phyloP scores from a whole-genome alignment of 1,140 invertebrate species.

The Euschistus heros region DNA sequence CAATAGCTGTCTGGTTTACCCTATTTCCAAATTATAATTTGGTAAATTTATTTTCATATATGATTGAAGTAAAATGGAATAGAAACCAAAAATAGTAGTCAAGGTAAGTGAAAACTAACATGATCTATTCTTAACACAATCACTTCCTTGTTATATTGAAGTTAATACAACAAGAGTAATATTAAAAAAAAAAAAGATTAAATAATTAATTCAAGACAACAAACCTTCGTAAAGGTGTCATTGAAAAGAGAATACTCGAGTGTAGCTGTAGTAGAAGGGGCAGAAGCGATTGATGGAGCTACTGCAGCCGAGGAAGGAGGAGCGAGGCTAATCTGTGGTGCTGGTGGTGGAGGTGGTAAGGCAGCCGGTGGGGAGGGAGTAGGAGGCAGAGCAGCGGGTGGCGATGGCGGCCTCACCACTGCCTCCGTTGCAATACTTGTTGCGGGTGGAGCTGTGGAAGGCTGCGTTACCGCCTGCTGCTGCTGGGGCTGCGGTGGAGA shows the following conservation, averaged over 20 bases:
- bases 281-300: conserved; percentile 9
- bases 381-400: conserved; percentile 27
- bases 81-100: too few species aligned
- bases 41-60: too few species aligned
- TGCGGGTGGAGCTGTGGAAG: conserved; percentile 16
- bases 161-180: background rate
- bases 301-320: conserved; percentile 8
- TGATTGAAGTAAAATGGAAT: too few species aligned
- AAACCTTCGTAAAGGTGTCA: conserved; percentile 49
- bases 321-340: conserved; percentile 12
- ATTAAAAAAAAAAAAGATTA: background rate
- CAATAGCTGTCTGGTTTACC: too few species aligned
- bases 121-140: background rate
- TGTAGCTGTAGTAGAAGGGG: conserved; percentile 30
- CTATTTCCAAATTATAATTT: too few species aligned
- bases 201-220: background rate
- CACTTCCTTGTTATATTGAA: background rate
- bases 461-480: conserved; percentile 10
- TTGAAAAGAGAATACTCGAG: conserved; percentile 72
- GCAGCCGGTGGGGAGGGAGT: conserved; percentile 7
- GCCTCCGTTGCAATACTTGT: conserved; percentile 1
- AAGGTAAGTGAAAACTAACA: too few species aligned
- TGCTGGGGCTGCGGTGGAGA: background rate
- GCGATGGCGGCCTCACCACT: background rate
- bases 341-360: conserved; percentile 28